Base-by-base conservation (phyloP, 1,140 invertebrate species). In the Pseudomyrmex gracilis region DNA sequence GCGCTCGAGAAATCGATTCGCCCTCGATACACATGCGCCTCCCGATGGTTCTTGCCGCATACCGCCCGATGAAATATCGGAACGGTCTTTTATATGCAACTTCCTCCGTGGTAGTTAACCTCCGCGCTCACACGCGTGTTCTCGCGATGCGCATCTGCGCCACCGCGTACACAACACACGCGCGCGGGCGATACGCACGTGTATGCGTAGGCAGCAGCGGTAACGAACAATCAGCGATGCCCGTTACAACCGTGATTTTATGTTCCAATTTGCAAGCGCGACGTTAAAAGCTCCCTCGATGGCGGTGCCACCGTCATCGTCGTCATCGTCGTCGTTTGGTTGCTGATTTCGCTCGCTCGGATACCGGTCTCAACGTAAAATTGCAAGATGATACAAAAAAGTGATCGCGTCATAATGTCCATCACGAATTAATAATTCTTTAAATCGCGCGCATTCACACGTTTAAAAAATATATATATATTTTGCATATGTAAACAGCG, bases 261-360 rank as follows among this genome's bases (percentile, higher is more conserved):
- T 92, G 92, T 93, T 93, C 91, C 92, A 93, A 93, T 93, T 93
- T 93, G 92, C 92, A 93, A 93, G 92, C 91, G 88, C 86, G 89
- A 93, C 91, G 88, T 93, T 93, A 91, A 92, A 93, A 88, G 88
- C 87, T 84, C 85, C 55, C 86, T 83, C 63, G 89, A 91, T 85
- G 85, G 80, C 87, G 84, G 82, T 85, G 86, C 86, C 88, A 57
- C 71, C 34, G 22, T 10, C 49, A 76, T 70, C 64, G 47, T 12
- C 51, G 51, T 51, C 83, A 53, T 10, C 60, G 17, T 22, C 84
- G 12, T 57, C 15, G 22, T 43, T 12, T 58, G 66, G 63, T 83
- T 70, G 49, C 49, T 20, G 20, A 47, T 63, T 57, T 67, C 13
- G 51, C 24, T n/a, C 10, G 49, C 49, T 74, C 51, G 15, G 5